A percentile compares a stretch with the other conserved stretches of the same genome.
phyloP scores from a whole-genome alignment of 2,797 vertebrate genomes.

The Emys orbicularis region DNA sequence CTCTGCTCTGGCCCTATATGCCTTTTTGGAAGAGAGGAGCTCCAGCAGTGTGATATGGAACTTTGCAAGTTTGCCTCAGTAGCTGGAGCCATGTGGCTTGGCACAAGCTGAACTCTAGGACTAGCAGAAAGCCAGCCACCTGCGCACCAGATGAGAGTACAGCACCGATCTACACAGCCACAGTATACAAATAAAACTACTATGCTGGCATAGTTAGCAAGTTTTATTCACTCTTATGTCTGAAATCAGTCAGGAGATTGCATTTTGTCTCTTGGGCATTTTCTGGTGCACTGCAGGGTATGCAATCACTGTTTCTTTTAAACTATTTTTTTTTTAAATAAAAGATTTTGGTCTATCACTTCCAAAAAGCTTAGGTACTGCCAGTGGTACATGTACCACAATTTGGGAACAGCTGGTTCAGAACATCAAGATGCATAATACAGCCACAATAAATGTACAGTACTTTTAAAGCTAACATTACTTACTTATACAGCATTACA shows the following conservation, averaged over 20 bases:
- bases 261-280: not conserved
- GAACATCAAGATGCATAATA: not conserved
- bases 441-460: not conserved
- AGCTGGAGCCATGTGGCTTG: not conserved
- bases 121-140: not conserved
- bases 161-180: not conserved
- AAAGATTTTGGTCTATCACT: not conserved
- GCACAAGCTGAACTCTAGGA: not conserved
- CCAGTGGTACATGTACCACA: not conserved
- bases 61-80: not conserved
- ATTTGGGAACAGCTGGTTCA: not conserved
- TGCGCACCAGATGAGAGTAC: not conserved
- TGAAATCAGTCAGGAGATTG: not conserved
- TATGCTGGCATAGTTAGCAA: not conserved
- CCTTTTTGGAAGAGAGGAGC: not conserved
- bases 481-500: conserved; percentile 55
- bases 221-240: not conserved
- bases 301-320: not conserved
- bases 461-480: conserved; percentile 70
- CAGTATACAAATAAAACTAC: not conserved
- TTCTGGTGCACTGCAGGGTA: not conserved
- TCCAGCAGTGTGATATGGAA: not conserved
- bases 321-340: not conserved
- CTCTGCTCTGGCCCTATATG: not conserved
- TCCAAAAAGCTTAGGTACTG: not conserved